These are phyloP conservation scores for Ceramica pisi DNA, from an alignment of 2,888 invertebrate genomes.

Conservation along the genomic window DNA sequence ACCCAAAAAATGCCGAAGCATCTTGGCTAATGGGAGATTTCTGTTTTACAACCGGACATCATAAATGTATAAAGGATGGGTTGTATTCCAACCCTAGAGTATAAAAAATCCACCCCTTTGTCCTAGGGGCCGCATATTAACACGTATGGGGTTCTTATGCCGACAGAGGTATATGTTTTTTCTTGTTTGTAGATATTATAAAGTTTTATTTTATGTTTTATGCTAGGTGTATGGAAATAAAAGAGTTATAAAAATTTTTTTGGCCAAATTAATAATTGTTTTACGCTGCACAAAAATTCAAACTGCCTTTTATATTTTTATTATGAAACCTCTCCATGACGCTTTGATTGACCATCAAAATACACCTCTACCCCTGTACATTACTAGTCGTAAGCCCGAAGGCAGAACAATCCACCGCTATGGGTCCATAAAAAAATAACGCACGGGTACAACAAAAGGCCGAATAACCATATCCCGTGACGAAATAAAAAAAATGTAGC, in stretches of 20 bases:
- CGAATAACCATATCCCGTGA: slow-evolving; percentile 72
- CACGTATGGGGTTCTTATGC: slow-evolving; percentile 69
- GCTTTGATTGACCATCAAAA: slow-evolving; percentile 27
- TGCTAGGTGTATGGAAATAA: not conserved
- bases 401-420: slow-evolving; percentile 56
- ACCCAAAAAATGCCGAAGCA: slow-evolving; percentile 56
- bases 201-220: slow-evolving; percentile 32
- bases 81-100: slow-evolving; percentile 62
- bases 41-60: slow-evolving; percentile 77
- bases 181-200: slow-evolving; percentile 26
- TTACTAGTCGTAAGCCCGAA: slow-evolving; percentile 74
- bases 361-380: slow-evolving; percentile 67
- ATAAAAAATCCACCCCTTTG: slow-evolving; percentile 78
- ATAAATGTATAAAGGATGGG: slow-evolving; percentile 80
- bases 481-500: slow-evolving; percentile 66
- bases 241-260: not conserved
- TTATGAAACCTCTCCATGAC: not conserved
- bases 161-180: slow-evolving; percentile 52
- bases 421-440: slow-evolving; percentile 68
- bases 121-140: slow-evolving; percentile 79
- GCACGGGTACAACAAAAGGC: slow-evolving; percentile 80
- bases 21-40: slow-evolving; percentile 73
- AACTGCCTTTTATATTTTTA: not conserved
- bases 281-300: no score
- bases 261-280: not conserved